Evolutionary conservation across 2,113 vertebrate genomes (phyloP), one percentile per base, ranked within the genome.

Genomic region (Aleadryas rufinucha): DNA sequence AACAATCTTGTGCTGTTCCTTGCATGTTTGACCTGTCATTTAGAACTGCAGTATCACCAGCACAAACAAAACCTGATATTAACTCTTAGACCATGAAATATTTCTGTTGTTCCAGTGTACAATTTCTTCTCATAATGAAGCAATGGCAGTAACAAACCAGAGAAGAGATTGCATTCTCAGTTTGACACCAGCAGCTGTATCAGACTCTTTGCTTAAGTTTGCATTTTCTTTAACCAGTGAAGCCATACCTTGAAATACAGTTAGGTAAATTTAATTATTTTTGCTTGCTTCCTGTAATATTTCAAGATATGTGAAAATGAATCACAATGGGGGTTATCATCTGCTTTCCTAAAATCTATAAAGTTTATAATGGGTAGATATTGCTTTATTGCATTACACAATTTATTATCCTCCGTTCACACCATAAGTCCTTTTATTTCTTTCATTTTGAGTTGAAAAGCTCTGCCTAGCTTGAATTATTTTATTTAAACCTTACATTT

Each of bases 151-250:
- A 56, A 87, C 81, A 95, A 95, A 91, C 28, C 79, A 72, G 87
- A 70, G 81, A 37, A 68, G 84, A 91, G 89, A 93, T 92, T 95
- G 74, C 72, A 37, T 95, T 95, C 95, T 64, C 94, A 79, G 89
- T 95, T 95, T 95, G 95, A 94, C 41, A 39, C 91, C 53, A 1
- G 89, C 69, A 87, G 41, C 77, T 79, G 28, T 14, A 33, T 84
- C 87, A 89, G 69, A 21, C 52, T 71, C 92, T 71, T 84, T 68
- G 80, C 87, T 96, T 79, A 84, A 93, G 81, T 84, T 91, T 94
- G 89, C 53, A 33, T 92, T 96, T 91, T 5, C 3, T 87, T 96
- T 91, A 95, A 71, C 74, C 2, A 7, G n/a, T 57, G 65, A 95
- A 93, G 45, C 49, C 4, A 1, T 87, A 64, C 61, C 74, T 91